These are phyloP conservation scores for Tiaroga cobitis DNA, from an alignment of 2,797 vertebrate species.

Conservation along the genomic window DNA sequence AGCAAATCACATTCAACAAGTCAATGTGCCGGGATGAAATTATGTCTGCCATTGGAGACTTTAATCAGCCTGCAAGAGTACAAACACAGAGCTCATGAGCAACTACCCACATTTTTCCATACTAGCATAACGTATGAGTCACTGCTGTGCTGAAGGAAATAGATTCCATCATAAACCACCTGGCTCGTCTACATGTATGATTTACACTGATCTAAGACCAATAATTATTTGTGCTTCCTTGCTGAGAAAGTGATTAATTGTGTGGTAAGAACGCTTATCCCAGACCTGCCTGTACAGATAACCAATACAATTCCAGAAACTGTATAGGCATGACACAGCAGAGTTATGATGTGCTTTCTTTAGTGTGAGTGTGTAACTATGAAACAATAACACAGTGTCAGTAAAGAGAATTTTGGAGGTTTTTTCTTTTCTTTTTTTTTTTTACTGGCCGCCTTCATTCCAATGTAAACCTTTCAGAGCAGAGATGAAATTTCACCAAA, in stretches of 20 bases:
- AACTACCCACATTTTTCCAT: slow-evolving; percentile 16
- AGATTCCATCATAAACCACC: not conserved
- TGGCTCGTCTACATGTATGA: not conserved
- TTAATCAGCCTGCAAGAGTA: not conserved
- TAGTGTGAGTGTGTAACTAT: not conserved
- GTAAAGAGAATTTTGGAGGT: not conserved
- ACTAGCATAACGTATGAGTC: not conserved
- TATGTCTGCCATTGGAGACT: not conserved
- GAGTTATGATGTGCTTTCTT: slow-evolving; percentile 16
- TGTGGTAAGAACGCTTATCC: not conserved
- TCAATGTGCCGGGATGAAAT: not conserved
- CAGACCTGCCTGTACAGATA: slow-evolving; percentile 29
- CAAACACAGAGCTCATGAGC: not conserved
- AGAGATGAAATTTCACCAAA: slow-evolving; percentile 36
- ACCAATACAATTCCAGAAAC: not conserved
- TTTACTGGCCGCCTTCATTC: not conserved
- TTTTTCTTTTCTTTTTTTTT: not conserved
- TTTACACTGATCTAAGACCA: slow-evolving; percentile 11
- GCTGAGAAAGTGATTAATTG: not conserved
- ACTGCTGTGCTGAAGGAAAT: slow-evolving; percentile 9
- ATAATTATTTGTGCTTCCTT: not conserved
- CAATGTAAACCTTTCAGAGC: not conserved
- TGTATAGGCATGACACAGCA: slow-evolving; percentile 20
- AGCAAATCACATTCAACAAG: not conserved
- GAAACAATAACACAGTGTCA: slow-evolving; percentile 18